Percentiles rank a stretch among this genome's conserved stretches.
Conservation (phyloP, 2,797 vertebrate species). For the Sylvia borin region DNA sequence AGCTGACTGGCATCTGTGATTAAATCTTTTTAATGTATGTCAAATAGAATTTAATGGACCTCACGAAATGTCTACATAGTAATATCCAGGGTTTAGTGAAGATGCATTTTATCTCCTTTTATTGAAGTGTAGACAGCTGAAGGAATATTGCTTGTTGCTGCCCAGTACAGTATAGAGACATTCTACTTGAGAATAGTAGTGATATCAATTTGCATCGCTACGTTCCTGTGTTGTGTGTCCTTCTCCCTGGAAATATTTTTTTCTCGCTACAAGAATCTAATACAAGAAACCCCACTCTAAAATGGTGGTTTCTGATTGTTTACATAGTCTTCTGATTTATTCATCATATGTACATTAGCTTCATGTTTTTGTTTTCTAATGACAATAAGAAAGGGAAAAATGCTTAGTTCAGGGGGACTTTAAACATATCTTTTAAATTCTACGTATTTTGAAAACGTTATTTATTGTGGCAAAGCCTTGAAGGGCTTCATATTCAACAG, state of each 20-base stretch:
- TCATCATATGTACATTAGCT: not conserved
- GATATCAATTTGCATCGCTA: not conserved
- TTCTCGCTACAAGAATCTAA: not conserved
- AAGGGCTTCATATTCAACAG: slow-evolving; percentile 62
- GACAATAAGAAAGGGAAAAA: not conserved
- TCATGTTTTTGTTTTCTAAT: slow-evolving; percentile 12
- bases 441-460: slow-evolving; percentile 74
- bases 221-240: not conserved
- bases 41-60: slow-evolving; percentile 83
- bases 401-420: slow-evolving; percentile 53
- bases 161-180: not conserved
- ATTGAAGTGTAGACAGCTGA: slow-evolving; percentile 33
- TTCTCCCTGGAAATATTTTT: not conserved
- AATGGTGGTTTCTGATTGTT: not conserved
- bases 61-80: slow-evolving; percentile 75
- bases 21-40: slow-evolving; percentile 81
- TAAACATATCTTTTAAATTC: slow-evolving; percentile 42
- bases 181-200: not conserved
- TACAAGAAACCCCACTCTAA: not conserved
- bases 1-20: slow-evolving; percentile 81
- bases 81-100: slow-evolving; percentile 63
- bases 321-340: not conserved
- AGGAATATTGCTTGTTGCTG: not conserved
- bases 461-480: slow-evolving; percentile 68
- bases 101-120: slow-evolving; percentile 48